Base-by-base conservation (phyloP, 2,113 vertebrate species). In the Callaeas wilsoni region DNA sequence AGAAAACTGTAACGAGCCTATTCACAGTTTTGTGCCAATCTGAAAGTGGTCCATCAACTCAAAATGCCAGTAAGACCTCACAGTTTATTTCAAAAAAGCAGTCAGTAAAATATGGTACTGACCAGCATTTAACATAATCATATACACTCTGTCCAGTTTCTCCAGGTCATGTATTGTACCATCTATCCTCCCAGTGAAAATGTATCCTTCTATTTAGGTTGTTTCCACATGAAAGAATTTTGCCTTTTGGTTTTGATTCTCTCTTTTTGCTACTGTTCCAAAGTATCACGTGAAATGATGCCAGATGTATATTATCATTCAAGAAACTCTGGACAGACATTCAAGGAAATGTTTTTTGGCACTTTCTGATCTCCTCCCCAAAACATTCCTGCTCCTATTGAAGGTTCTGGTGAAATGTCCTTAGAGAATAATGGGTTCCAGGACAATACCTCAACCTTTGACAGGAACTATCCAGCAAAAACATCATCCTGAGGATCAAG, bases 171-270 rank as follows among this genome's bases (percentile, higher is more conserved):
- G 6, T 50, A 35, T 35, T 76, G 16, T 19, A 57, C 6, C 5
- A 47, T 22, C 14, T 32, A 13, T 70, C 8, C 7, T 84, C 35
- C 25, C 33, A 63, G 22, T 18, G 16, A 44, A 84, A 65, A 53
- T 1, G 0, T 14, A 52, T 4, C 11, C 8, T 53, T 73, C 25
- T 42, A 3, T 57, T 50, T 39, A 37, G 9, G 14, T 25, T 2
- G 0, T 68, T 65, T 70, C 20, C 33, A 44, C 16, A 37, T 44
- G 14, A 85, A 93, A 77, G 13, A 59, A 42, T 63, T 90, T 42
- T 41, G 8, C 41, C 21, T 35, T 79, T 67, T 74, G 32, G 56
- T 74, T 80, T 60, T 84, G 16, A 59, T 67, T 62, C 11, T 63
- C 13, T 57, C 32, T 76, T 75, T 82, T 81, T 27, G 33, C 7